These are phyloP conservation scores for Patella ulyssiponensis DNA, from an alignment of 2,888 invertebrate genomes.

Conservation along the genomic window DNA sequence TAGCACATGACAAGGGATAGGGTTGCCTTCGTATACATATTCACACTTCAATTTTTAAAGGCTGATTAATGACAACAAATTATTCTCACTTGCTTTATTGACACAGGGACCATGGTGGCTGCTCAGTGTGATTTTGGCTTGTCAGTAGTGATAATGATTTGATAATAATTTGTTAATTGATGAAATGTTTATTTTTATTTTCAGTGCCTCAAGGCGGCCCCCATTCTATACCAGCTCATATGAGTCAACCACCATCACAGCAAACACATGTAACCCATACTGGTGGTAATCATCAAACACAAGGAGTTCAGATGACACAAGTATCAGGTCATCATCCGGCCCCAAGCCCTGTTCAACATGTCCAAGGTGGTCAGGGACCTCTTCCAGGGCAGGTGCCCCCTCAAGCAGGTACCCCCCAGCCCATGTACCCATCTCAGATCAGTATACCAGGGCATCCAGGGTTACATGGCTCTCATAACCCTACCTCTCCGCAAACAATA, in stretches of 20 bases:
- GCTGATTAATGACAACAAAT: no score
- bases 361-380: constrained; percentile 38
- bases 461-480: constrained; percentile 57
- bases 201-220: constrained; percentile 17
- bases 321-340: constrained; percentile 51
- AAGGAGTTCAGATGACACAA: constrained; percentile 29
- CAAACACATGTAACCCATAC: constrained; percentile 22
- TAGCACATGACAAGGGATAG: no score
- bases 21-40: no score
- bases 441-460: constrained; percentile 52
- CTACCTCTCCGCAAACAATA: constrained; percentile 49
- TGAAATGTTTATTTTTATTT: neutral
- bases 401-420: neutral
- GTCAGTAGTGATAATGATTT: no score
- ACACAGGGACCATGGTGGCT: no score
- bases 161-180: no score
- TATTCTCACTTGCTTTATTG: no score
- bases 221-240: constrained; percentile 21
- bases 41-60: no score
- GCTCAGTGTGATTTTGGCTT: no score
- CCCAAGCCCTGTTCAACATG: constrained; percentile 53
- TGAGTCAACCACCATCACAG: constrained; percentile 29
- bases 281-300: constrained; percentile 21
- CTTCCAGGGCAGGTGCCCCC: constrained; percentile 39
- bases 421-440: constrained; percentile 5